Evolutionary conservation across 2,888 invertebrate genomes (phyloP), one percentile per base, ranked within the genome.

Genomic region (Ormia ochracea): DNA sequence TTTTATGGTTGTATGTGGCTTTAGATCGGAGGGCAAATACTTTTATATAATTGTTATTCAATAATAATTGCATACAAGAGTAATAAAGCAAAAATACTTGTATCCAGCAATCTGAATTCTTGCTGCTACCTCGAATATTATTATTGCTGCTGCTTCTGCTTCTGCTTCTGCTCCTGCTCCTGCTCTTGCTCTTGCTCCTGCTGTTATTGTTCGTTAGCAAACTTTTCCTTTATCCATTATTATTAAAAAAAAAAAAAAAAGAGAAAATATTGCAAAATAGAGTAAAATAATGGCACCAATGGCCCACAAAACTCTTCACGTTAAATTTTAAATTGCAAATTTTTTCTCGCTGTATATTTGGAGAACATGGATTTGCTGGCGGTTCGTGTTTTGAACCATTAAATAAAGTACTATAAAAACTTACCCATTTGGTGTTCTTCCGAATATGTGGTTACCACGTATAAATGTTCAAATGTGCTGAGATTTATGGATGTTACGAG

Each of bases 31-130:
- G 43, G 63, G 48, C 43, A 74, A 78, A 78, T 69, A 74, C 28
- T 78, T 61, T 69, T 73, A 68, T 78, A 61, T 78, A 73, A 73
- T 78, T 73, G 73, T 78, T 73, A 63, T 73, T 63, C 68, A 68
- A 74, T 73, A 68, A 68, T 33, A 68, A 69, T 31, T n/a, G n/a
- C n/a, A n/a, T n/a, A n/a, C n/a, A 54, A 19, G 12, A 10, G 33
- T 3, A 41, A 41, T 50, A 48, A 58, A 56, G 19, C 6, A 5
- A 0, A 54, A 70, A 66, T 43, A 45, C 9, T n/a, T n/a, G n/a
- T n/a, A n/a, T n/a, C 17, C 7, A 41, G 58, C 65, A 54, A 17
- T 41, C 54, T 48, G 28, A 66, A 38, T 68, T 61, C 48, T 56
- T 61, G 45, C 23, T 58, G 61, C 33, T 33, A 45, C 9, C 36